phyloP scores from a whole-genome alignment of 1,140 invertebrate genomes.

The Paralvinella palmiformis region DNA sequence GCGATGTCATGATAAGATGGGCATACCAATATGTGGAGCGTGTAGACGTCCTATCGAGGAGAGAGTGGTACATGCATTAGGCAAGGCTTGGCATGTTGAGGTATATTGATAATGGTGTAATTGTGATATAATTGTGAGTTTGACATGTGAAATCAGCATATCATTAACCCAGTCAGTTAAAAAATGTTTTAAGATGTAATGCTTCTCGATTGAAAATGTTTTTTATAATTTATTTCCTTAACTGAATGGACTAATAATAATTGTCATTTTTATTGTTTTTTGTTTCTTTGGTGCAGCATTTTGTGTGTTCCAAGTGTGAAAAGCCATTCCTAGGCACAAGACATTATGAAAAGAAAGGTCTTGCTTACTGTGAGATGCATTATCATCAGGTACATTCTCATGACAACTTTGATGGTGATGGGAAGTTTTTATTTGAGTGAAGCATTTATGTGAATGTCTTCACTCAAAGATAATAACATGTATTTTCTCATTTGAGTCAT shows the following conservation, averaged over 20 bases:
- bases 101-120: constrained; percentile 39
- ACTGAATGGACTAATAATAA: too few relatives aligned
- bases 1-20: constrained; percentile 99
- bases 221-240: too few relatives aligned
- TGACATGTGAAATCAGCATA: too few relatives aligned
- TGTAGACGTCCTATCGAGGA: constrained; percentile 58
- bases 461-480: background rate
- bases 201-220: too few relatives aligned
- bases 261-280: too few relatives aligned
- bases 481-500: background rate
- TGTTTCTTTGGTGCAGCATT: constrained; percentile 85
- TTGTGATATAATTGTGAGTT: too few relatives aligned
- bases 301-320: constrained; percentile 99
- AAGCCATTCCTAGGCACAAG: constrained; percentile 98
- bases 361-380: constrained; percentile 98
- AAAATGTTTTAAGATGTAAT: too few relatives aligned
- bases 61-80: constrained; percentile 46
- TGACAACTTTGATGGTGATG: too few relatives aligned
- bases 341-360: constrained; percentile 97
- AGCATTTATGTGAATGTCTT: background rate
- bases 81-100: constrained; percentile 98
- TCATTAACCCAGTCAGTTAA: too few relatives aligned
- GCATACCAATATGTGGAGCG: constrained; percentile 88
- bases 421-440: background rate
- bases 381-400: constrained; percentile 75